phyloP scores from a whole-genome alignment of 2,888 invertebrate genomes.

The Trichogramma dendrolimi region DNA sequence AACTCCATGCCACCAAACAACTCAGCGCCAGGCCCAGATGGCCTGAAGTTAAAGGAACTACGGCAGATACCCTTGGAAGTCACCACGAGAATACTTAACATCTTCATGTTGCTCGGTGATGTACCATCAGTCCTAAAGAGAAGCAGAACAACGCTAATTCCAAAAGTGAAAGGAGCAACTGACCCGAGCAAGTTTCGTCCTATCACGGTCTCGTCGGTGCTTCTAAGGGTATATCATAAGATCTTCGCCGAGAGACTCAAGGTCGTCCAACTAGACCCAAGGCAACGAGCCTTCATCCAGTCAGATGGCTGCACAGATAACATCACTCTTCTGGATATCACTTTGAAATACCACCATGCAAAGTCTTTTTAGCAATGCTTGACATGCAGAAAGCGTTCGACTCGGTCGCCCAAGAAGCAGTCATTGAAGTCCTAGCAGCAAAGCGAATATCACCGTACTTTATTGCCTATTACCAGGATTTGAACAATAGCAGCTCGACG shows the following conservation, averaged over 20 bases:
- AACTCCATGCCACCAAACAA: neutral
- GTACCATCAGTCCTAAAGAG: neutral
- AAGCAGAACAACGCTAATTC: neutral
- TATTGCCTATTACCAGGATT: constrained; percentile 13
- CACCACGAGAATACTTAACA: neutral
- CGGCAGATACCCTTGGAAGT: neutral
- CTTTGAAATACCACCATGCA: neutral
- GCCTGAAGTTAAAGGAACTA: neutral
- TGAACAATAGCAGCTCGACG: constrained; percentile 31
- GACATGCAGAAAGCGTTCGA: constrained; percentile 29
- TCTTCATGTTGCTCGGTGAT: neutral
- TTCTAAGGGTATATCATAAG: neutral
- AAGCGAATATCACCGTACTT: constrained; percentile 18
- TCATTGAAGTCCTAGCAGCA: neutral
- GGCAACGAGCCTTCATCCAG: neutral
- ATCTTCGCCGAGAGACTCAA: neutral
- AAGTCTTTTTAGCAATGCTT: constrained; percentile 20
- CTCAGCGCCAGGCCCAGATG: constrained; percentile 4
- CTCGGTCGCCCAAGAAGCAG: constrained; percentile 21
- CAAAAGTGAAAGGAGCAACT: constrained; percentile 1
- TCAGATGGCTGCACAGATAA: constrained; percentile 5
- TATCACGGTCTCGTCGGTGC: neutral
- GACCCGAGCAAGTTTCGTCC: constrained; percentile 6
- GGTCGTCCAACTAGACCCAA: neutral
- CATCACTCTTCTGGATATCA: neutral